A percentile compares a stretch with the other conserved stretches of the same genome.
These are phyloP conservation scores for Callionymus lyra DNA, from an alignment of 2,113 vertebrate species.

Conservation along the genomic window DNA sequence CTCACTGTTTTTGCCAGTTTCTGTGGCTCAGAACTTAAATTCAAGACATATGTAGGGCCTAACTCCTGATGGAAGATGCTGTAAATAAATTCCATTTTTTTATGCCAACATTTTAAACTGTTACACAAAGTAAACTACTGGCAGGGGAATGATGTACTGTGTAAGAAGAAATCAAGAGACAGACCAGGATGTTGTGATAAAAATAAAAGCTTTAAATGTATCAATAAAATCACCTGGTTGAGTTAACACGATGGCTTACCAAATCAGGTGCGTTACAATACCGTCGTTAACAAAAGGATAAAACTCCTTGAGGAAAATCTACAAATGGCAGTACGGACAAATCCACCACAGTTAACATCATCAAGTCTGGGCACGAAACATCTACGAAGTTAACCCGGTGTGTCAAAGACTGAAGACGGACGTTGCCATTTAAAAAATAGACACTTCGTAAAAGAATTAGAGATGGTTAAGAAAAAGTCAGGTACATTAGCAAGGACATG, in stretches of 20 bases:
- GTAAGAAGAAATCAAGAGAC: slow-evolving; percentile 44
- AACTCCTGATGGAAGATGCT: too few relatives aligned
- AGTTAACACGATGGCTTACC: slow-evolving; percentile 57
- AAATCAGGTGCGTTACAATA: slow-evolving; percentile 56
- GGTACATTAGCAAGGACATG: slow-evolving; percentile 40
- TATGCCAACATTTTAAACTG: too few relatives aligned
- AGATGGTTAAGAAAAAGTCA: slow-evolving; percentile 46
- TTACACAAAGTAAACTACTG: too few relatives aligned
- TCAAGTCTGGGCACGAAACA: slow-evolving; percentile 45
- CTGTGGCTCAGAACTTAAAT: neutral
- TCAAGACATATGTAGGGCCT: too few relatives aligned
- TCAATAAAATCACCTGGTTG: slow-evolving; percentile 55
- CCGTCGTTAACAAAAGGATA: slow-evolving; percentile 62
- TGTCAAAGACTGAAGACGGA: slow-evolving; percentile 48
- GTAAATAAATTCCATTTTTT: too few relatives aligned
- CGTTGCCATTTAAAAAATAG: slow-evolving; percentile 50
- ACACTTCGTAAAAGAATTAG: slow-evolving; percentile 56
- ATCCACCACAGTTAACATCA: slow-evolving; percentile 51
- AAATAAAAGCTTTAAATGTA: slow-evolving; percentile 65
- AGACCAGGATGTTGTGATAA: slow-evolving; percentile 50
- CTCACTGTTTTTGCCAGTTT: too few relatives aligned
- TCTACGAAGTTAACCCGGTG: slow-evolving; percentile 45
- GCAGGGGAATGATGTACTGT: too few relatives aligned
- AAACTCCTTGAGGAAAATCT: slow-evolving; percentile 65
- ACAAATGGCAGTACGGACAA: slow-evolving; percentile 60